Evolutionary conservation across 2,797 vertebrate species (phyloP).

Genomic region (Lycodopsis pacificus): DNA sequence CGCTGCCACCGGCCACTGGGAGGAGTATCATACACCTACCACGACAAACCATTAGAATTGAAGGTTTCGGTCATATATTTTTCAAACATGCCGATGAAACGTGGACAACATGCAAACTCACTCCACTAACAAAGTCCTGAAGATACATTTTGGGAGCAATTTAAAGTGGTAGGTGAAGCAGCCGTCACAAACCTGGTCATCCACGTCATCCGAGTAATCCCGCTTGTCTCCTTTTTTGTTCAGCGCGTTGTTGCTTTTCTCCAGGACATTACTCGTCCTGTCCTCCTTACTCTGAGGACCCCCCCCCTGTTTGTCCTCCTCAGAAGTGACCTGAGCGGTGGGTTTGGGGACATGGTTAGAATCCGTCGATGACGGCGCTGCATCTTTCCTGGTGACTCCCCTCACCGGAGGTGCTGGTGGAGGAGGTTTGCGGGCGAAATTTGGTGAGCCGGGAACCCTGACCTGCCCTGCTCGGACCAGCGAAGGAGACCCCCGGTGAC

Average conservation of each 20-base stretch:
- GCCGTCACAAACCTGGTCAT: slow-evolving; percentile 78
- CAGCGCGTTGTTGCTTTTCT: slow-evolving; percentile 52
- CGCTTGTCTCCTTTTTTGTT: slow-evolving; percentile 64
- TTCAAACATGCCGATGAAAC: background rate
- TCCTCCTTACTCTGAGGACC: slow-evolving; percentile 50
- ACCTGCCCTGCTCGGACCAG: slow-evolving; percentile 77
- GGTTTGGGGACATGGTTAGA: slow-evolving; percentile 39
- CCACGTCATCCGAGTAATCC: slow-evolving; percentile 62
- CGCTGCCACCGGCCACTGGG: slow-evolving; percentile 85
- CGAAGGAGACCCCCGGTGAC: slow-evolving; percentile 80
- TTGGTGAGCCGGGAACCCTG: slow-evolving; percentile 81
- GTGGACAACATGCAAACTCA: background rate
- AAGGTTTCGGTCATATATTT: background rate
- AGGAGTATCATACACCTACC: slow-evolving; percentile 92
- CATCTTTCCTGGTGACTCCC: slow-evolving; percentile 84
- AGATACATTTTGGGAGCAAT: background rate
- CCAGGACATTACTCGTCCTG: slow-evolving; percentile 54
- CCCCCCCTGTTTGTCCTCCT: slow-evolving; percentile 57
- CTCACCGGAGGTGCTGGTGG: slow-evolving; percentile 86
- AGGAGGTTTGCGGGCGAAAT: slow-evolving; percentile 82
- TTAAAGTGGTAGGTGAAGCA: no score
- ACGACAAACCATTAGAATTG: background rate
- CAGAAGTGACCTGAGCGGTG: slow-evolving; percentile 26
- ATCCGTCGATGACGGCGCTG: slow-evolving; percentile 4
- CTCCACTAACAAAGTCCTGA: background rate